These are phyloP conservation scores for Dexiosoma caninum DNA, from an alignment of 2,888 invertebrate genomes.

Conservation along the genomic window DNA sequence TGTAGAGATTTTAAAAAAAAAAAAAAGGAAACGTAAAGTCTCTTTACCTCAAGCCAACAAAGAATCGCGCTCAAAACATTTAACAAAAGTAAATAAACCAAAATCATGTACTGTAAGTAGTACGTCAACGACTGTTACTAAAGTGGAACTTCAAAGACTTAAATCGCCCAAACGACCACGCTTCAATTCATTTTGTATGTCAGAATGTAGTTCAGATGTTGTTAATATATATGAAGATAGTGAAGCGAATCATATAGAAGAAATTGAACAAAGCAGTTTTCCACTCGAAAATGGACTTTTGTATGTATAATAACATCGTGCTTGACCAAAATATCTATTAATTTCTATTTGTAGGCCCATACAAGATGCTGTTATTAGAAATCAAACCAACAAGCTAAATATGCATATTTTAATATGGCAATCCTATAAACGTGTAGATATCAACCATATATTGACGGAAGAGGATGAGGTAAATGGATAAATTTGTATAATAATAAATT, in stretches of 20 bases:
- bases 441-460: slow-evolving; percentile 68
- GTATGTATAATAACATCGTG: slow-evolving; percentile 25
- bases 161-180: slow-evolving; percentile 12
- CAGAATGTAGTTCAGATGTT: slow-evolving; percentile 36
- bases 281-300: slow-evolving; percentile 45
- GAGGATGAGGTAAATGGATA: slow-evolving; percentile 67
- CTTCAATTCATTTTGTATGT: background rate
- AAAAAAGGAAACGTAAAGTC: slow-evolving; percentile 70
- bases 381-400: slow-evolving; percentile 64
- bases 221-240: slow-evolving; percentile 27
- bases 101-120: background rate
- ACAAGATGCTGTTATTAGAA: slow-evolving; percentile 67
- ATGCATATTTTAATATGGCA: slow-evolving; percentile 69
- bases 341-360: slow-evolving; percentile 67
- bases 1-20: slow-evolving; percentile 17
- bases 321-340: background rate
- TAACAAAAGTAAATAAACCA: slow-evolving; percentile 53
- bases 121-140: background rate
- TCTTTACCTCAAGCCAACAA: slow-evolving; percentile 73
- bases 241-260: background rate
- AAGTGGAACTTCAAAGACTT: background rate
- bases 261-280: background rate
- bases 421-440: slow-evolving; percentile 60
- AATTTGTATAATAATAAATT: background rate
- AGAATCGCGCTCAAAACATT: slow-evolving; percentile 68